phyloP scores from a whole-genome alignment of 2,797 vertebrate genomes.

The Dipus sagitta region DNA sequence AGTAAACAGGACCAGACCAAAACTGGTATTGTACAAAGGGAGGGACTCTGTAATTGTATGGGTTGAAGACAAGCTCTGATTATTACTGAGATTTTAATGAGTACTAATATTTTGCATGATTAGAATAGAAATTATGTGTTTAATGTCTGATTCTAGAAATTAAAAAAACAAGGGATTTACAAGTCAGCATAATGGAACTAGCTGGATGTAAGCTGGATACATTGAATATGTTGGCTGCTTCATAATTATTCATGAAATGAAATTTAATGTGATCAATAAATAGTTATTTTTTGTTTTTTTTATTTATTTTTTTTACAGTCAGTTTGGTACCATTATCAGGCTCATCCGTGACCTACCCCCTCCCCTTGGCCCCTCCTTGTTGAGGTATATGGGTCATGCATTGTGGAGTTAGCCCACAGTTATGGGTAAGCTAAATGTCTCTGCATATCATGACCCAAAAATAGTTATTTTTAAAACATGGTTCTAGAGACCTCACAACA shows the following conservation, averaged over 20 bases:
- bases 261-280: background rate
- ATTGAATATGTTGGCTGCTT: background rate
- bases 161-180: background rate
- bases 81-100: background rate
- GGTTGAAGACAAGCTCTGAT: background rate
- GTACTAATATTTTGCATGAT: background rate
- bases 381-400: too few species aligned
- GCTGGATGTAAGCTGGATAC: background rate
- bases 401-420: too few species aligned
- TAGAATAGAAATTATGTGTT: background rate
- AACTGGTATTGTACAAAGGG: background rate
- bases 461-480: background rate
- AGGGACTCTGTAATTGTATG: background rate
- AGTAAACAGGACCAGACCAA: background rate
- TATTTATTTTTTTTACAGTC: too few species aligned
- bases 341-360: too few species aligned
- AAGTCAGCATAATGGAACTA: background rate
- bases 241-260: background rate
- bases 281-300: background rate
- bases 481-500: background rate
- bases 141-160: slow-evolving; percentile 13
- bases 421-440: too few species aligned
- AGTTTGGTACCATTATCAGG: too few species aligned
- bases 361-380: too few species aligned
- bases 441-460: too few species aligned